Base-by-base conservation (phyloP, 2,888 invertebrate species). In the Amphimallon solstitiale region DNA sequence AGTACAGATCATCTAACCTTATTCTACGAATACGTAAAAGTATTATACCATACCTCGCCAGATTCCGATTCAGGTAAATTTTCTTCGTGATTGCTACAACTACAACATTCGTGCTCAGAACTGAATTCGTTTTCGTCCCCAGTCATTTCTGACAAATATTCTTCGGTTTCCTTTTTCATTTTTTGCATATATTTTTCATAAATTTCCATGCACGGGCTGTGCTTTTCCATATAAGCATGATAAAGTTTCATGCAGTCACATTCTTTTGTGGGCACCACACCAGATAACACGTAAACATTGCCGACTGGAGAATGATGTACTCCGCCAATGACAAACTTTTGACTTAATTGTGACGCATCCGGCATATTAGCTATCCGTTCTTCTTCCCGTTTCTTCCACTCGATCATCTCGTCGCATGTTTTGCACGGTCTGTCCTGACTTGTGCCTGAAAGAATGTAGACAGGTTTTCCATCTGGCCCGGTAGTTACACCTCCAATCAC, bases 191-290 rank as follows among this genome's bases (percentile, higher is more conserved):
- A 78, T 19, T 70, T 38, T 10, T 73, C 65, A 62, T 72, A 76
- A 10, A 73, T 23, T 5, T 74, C 65, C 61, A 77, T 64, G 64
- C 82, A 82, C 14, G 56, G 29, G 1, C 65, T 43, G 68, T 82
- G 81, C 15, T 73, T 74, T n/a, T 72, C 51, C 46, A 74, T 68
- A 59, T 75, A 81, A 15, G 69, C 66, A 2, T 76, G 52, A 21
- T 76, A 79, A 19, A 81, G 37, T 19, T 73, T 71, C 71, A 77
- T 74, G 59, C 82, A 82, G 0, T 69, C 62, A 63, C 81, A 82
- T 3, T 76, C 75, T 15, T 74, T 68, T 5, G 71, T 70, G 12
- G 72, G 70, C 38, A 75, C 65, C 1, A 78, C 76, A 15, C 74
- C 72, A 2, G 73, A 69, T 6, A 80, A 23, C 17, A 80, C 72